Evolutionary conservation across 1,140 invertebrate genomes (phyloP).

Genomic region (Meloidogyne chitwoodi): DNA sequence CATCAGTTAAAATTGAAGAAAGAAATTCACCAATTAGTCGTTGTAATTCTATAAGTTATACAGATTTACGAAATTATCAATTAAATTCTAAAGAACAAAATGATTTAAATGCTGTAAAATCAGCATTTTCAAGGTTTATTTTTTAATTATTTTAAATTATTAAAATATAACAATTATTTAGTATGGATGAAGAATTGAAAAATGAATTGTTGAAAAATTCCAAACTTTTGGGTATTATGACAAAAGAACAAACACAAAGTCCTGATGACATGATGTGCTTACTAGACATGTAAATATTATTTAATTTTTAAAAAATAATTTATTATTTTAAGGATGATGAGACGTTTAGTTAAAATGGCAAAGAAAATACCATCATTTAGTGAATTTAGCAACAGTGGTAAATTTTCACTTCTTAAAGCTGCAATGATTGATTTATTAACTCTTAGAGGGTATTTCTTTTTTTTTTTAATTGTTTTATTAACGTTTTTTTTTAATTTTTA

Average conservation of each 20-base stretch:
- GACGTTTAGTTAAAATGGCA: conserved; percentile 53
- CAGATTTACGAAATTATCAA: conserved; percentile 14
- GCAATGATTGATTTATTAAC: conserved; percentile 53
- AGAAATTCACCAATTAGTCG: neutral
- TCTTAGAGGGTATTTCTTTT: conserved; percentile 30
- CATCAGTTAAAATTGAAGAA: neutral
- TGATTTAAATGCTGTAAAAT: conserved; percentile 19
- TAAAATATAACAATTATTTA: neutral
- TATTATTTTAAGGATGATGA: conserved; percentile 39
- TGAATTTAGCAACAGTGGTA: conserved; percentile 47
- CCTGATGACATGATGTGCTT: conserved; percentile 54
- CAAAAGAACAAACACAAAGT: conserved; percentile 22
- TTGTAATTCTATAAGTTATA: conserved; percentile 1
- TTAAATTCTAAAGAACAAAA: conserved; percentile 23
- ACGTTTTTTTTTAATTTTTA: neutral
- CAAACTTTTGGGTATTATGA: conserved; percentile 25
- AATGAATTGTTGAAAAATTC: conserved; percentile 2
- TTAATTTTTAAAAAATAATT: conserved; percentile 32
- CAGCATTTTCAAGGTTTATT: neutral
- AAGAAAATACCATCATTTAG: conserved; percentile 51
- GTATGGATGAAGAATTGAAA: conserved; percentile 16
- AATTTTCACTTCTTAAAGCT: conserved; percentile 64
- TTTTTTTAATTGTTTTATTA: neutral
- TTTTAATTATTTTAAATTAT: neutral
- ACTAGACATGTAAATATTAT: conserved; percentile 31